Evolutionary conservation across 2,888 invertebrate genomes (phyloP).

Genomic region (Gordius sp.): DNA sequence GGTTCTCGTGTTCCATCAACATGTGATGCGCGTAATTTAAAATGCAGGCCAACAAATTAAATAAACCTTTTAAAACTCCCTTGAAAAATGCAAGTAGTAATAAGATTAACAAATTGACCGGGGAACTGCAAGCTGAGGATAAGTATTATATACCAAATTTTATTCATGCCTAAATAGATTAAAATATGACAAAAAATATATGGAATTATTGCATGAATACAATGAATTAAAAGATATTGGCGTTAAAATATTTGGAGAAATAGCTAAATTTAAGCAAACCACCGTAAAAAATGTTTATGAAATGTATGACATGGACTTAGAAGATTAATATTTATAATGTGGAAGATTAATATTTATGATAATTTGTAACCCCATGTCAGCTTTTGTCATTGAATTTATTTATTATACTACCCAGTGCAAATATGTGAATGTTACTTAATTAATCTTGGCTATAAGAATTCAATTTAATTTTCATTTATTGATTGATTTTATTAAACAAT

Average conservation of each 20-base stretch:
- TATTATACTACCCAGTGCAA: too few species aligned
- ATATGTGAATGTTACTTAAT: background rate
- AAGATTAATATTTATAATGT: slow-evolving; percentile 11
- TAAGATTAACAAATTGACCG: background rate
- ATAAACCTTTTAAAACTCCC: slow-evolving; percentile 12
- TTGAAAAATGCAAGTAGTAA: background rate
- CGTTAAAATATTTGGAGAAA: slow-evolving; percentile 4
- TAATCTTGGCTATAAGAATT: background rate
- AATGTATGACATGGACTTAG: slow-evolving; percentile 1
- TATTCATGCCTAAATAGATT: too few species aligned
- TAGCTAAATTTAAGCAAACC: slow-evolving; percentile 12
- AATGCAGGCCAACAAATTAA: too few species aligned
- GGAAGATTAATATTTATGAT: too few species aligned
- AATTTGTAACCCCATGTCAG: too few species aligned
- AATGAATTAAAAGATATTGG: slow-evolving; percentile 17
- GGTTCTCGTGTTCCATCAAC: too few species aligned
- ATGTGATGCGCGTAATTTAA: too few species aligned
- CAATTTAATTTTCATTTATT: background rate
- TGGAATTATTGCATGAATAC: background rate
- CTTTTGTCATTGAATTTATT: too few species aligned
- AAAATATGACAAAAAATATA: background rate
- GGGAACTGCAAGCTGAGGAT: background rate
- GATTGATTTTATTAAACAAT: background rate
- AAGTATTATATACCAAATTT: too few species aligned
- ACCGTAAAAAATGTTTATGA: slow-evolving; percentile 8